Evolutionary conservation across 2,888 invertebrate genomes (phyloP).

Genomic region (Drosophila emarginata): DNA sequence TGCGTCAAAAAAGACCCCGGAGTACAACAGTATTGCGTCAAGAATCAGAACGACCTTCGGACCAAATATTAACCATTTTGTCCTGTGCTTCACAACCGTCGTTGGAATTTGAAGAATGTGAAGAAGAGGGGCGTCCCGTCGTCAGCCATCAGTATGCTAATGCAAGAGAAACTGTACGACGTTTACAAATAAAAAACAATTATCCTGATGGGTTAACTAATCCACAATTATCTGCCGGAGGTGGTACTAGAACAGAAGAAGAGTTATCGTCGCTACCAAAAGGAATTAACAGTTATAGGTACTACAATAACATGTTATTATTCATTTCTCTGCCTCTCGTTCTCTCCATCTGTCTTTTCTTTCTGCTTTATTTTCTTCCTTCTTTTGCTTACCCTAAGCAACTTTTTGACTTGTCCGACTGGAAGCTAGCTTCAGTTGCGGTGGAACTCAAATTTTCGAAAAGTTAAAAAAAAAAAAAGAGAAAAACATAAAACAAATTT

Average conservation of each 20-base stretch:
- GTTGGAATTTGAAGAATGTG: neutral
- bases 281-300: neutral
- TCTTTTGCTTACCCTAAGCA: neutral
- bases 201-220: no score
- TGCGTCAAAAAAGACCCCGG: neutral
- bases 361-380: neutral
- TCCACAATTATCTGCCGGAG: no score
- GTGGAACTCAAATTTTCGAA: neutral
- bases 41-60: neutral
- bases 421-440: neutral
- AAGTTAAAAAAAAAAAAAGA: neutral
- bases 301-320: neutral
- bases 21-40: neutral
- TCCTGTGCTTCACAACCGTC: neutral
- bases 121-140: no score
- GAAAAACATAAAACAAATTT: conserved; percentile 3
- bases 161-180: no score
- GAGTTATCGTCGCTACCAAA: no score
- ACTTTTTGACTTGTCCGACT: neutral
- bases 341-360: neutral
- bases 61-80: neutral
- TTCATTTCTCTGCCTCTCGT: neutral
- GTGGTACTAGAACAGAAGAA: no score
- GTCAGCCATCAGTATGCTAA: no score
- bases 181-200: no score